Evolutionary conservation across 2,888 invertebrate species (phyloP).

Genomic region (Caenorhabditis afra): DNA sequence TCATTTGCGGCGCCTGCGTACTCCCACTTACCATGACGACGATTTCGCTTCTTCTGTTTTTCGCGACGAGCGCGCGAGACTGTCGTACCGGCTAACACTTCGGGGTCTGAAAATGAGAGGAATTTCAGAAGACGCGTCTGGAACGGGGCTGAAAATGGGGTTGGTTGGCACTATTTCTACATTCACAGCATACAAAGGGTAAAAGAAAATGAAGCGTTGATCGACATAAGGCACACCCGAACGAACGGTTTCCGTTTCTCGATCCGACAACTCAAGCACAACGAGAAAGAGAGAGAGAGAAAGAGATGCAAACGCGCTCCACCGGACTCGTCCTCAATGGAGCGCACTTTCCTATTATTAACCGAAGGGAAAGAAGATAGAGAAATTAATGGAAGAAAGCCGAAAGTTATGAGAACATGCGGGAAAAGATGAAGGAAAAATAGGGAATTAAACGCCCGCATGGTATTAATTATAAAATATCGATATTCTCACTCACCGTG

Average conservation of each 20-base stretch:
- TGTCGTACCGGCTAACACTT: constrained; percentile 62
- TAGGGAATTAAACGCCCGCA: too few species aligned
- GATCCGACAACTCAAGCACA: background rate
- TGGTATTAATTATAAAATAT: too few species aligned
- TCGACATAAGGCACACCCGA: constrained; percentile 9
- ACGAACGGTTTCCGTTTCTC: background rate
- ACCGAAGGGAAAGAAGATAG: constrained; percentile 7
- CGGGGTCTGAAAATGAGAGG: constrained; percentile 51
- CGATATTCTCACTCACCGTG: constrained; percentile 57
- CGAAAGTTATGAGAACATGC: constrained; percentile 32
- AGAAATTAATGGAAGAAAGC: background rate
- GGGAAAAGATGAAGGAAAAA: constrained; percentile 12
- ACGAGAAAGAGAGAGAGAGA: too few species aligned
- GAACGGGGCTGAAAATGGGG: constrained; percentile 1
- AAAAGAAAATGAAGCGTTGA: background rate
- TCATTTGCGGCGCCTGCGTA: background rate
- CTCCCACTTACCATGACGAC: constrained; percentile 55
- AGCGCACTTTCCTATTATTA: constrained; percentile 5
- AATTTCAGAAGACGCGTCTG: background rate
- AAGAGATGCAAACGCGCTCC: constrained; percentile 26
- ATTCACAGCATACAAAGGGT: constrained; percentile 46
- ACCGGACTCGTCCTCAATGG: background rate
- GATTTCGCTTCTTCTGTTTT: constrained; percentile 64
- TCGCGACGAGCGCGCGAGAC: constrained; percentile 60
- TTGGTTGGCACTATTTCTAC: constrained; percentile 30